phyloP scores from a whole-genome alignment of 2,113 vertebrate genomes.

The Collichthys lucidus region DNA sequence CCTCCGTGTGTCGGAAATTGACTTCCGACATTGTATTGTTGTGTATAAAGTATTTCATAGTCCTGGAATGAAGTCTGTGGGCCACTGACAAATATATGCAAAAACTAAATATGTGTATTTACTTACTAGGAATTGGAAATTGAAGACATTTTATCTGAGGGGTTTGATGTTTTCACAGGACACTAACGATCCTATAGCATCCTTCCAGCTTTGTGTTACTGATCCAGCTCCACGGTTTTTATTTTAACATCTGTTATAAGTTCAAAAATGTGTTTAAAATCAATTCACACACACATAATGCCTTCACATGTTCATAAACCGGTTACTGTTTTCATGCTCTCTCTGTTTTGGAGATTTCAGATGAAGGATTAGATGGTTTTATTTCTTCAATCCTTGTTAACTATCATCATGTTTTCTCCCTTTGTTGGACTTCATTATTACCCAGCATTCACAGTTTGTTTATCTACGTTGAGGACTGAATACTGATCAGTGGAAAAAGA shows the following conservation, averaged over 20 bases:
- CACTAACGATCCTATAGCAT: not conserved
- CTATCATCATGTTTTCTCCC: not conserved
- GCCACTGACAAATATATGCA: slow-evolving; percentile 25
- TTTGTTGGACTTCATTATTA: slow-evolving; percentile 5
- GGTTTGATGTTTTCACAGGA: slow-evolving; percentile 5
- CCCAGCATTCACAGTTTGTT: slow-evolving; percentile 7
- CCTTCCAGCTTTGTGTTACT: not conserved
- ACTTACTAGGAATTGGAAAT: not conserved
- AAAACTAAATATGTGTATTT: slow-evolving; percentile 5
- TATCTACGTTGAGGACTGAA: slow-evolving; percentile 37
- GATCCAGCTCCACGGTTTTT: not conserved
- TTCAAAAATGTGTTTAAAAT: slow-evolving; percentile 6
- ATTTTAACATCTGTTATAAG: not conserved
- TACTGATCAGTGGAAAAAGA: slow-evolving; percentile 18
- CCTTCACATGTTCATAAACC: slow-evolving; percentile 8
- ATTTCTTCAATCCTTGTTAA: not conserved
- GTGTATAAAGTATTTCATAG: slow-evolving; percentile 11
- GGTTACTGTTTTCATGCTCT: slow-evolving; percentile 7
- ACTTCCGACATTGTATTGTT: not conserved
- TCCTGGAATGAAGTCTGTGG: slow-evolving; percentile 4
- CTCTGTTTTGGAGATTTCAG: slow-evolving; percentile 5
- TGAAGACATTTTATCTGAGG: not conserved
- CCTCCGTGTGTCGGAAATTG: not conserved
- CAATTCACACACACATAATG: slow-evolving; percentile 17
- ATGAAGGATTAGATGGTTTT: not conserved